A percentile compares a stretch with the other conserved stretches of the same genome.
phyloP scores from a whole-genome alignment of 2,797 vertebrate genomes.

The Caiman crocodilus region DNA sequence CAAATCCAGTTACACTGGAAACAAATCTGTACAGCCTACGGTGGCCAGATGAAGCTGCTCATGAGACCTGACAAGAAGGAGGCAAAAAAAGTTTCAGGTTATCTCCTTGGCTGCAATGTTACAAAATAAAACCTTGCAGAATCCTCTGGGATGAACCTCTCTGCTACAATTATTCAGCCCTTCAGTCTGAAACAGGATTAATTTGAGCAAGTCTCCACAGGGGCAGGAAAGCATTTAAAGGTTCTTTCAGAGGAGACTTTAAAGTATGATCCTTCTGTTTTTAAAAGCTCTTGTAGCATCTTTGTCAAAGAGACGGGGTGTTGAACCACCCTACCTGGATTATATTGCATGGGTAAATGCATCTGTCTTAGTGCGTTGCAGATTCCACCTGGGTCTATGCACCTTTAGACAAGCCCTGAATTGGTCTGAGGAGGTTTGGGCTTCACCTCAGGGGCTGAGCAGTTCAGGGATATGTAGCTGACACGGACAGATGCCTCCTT shows the following conservation, averaged over 20 bases:
- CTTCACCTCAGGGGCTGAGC: not conserved
- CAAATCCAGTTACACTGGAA: not conserved
- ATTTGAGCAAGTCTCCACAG: accelerated
- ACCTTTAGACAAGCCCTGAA: not conserved
- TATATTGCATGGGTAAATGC: not conserved
- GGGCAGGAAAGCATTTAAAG: not conserved
- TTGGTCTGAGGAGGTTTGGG: not conserved
- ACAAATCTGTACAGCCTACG: not conserved
- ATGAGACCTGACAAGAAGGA: not conserved
- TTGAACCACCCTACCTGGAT: not conserved
- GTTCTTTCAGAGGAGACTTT: not conserved
- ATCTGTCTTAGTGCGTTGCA: accelerated
- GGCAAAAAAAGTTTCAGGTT: not conserved
- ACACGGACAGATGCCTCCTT: not conserved
- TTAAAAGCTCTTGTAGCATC: not conserved
- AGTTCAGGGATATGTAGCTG: not conserved
- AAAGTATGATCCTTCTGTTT: not conserved
- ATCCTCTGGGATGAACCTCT: not conserved
- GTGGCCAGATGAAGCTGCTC: not conserved
- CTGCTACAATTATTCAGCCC: not conserved
- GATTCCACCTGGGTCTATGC: not conserved
- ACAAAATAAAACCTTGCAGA: not conserved
- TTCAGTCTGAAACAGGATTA: not conserved
- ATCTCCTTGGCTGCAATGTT: not conserved
- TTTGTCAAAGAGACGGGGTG: not conserved